Evolutionary conservation across 2,797 vertebrate genomes (phyloP), one percentile per base, ranked within the genome.

Genomic region (Clarias platycephalus): DNA sequence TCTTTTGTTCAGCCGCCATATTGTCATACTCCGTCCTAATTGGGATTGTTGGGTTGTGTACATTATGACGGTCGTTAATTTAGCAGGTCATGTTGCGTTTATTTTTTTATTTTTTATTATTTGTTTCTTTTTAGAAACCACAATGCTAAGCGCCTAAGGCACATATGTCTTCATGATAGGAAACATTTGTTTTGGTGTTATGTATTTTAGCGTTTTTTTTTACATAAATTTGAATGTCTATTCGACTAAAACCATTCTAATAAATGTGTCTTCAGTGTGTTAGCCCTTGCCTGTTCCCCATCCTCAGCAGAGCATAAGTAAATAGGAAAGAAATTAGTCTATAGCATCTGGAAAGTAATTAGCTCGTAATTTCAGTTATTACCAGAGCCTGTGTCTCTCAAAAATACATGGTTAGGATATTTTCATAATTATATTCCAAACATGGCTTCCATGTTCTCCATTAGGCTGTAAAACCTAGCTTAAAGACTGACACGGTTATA

Each of bases 341-440:
- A 92, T 91, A 93, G 91, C 92, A 94, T 93, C 93, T 91, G 90
- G 91, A 81, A 90, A 94, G 91, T 94, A 94, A 94, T 95, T 94
- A 93, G 92, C 92, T 93, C 93, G 93, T 93, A 94, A 94, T 95
- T 62, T 94, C 92, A 93, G 90, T 91, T 91, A 90, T 93, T 92
- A 92, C 89, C 91, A 93, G 93, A 93, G 91, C 91, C 92, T 88
- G 92, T 94, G 93, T 91, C 92, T 93, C 92, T 92, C 58, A 79
- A 63, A 81, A 53, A 78, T 78, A 70, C 58, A 77, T 66, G 28
- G 57, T 80, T 84, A 9, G 26, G 37, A 64, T 70, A 81, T 77
- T 77, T 83, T 20, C 62, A 60, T 75, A 80, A 74, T 80, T 80
- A 74, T 58, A 66, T 68, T 83, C 44, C 75, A 83, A 70, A 49